Evolutionary conservation across 2,797 vertebrate species (phyloP).

Genomic region (Eulemur coronatus): DNA sequence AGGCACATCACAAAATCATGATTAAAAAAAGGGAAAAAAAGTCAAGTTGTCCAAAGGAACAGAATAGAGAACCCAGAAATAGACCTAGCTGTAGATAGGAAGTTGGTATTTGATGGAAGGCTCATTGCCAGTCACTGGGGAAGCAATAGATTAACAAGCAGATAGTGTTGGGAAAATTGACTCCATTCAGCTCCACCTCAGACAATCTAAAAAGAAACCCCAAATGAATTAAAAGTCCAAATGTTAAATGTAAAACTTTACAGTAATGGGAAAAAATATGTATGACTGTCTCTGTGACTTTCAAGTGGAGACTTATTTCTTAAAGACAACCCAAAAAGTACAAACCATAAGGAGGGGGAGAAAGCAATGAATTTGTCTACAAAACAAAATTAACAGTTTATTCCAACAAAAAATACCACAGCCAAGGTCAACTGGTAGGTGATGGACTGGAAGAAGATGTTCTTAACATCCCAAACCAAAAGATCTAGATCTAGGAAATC

Average conservation of each 20-base stretch:
- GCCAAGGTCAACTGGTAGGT: neutral
- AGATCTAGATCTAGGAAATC: neutral
- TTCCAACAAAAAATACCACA: neutral
- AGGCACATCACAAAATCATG: neutral
- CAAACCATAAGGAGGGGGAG: neutral
- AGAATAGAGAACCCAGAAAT: neutral
- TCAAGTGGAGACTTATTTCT: neutral
- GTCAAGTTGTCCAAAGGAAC: neutral
- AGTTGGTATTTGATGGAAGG: neutral
- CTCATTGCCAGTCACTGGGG: neutral
- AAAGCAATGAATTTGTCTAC: neutral
- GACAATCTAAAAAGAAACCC: neutral
- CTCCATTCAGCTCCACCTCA: neutral
- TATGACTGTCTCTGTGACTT: neutral
- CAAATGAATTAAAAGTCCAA: neutral
- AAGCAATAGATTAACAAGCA: neutral
- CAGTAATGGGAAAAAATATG: neutral
- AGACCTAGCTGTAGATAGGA: neutral
- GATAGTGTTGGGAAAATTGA: neutral
- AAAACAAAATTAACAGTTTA: conserved; percentile 25
- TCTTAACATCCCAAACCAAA: neutral
- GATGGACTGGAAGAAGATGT: neutral
- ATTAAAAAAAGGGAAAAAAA: neutral
- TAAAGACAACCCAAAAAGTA: neutral
- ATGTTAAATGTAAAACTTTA: neutral